phyloP scores from a whole-genome alignment of 2,888 invertebrate genomes.

The Merodon equestris region DNA sequence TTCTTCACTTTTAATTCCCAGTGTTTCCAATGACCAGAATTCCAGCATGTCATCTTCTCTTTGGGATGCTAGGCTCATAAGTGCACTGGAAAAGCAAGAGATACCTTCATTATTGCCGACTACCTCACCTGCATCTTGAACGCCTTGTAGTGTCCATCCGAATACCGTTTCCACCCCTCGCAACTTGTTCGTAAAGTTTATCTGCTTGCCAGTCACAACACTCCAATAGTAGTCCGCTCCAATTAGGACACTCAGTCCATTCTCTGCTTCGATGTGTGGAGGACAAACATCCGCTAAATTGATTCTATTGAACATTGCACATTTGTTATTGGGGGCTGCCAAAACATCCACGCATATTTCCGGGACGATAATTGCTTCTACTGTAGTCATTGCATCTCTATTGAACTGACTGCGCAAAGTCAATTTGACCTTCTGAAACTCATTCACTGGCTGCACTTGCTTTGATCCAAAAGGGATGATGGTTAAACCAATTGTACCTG shows the following conservation, averaged over 20 bases:
- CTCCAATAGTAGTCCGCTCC: constrained; percentile 16
- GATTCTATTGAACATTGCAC: background rate
- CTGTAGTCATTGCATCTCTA: background rate
- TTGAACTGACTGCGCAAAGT: constrained; percentile 4
- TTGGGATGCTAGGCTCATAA: too few relatives aligned
- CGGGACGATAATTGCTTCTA: constrained; percentile 1
- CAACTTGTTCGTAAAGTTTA: background rate
- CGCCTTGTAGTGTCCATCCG: background rate
- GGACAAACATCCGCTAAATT: constrained; percentile 12
- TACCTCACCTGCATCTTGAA: too few relatives aligned
- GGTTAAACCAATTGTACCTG: background rate
- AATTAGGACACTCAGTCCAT: constrained; percentile 17
- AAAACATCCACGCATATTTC: constrained; percentile 10
- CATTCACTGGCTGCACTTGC: background rate
- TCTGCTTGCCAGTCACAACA: constrained; percentile 11
- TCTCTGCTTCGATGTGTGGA: background rate
- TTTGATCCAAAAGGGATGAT: constrained; percentile 11
- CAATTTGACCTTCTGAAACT: background rate
- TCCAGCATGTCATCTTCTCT: too few relatives aligned
- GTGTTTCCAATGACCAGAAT: constrained; percentile 14
- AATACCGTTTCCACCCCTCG: too few relatives aligned
- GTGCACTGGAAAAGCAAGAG: too few relatives aligned
- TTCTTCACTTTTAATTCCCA: constrained; percentile 22
- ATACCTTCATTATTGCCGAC: too few relatives aligned
- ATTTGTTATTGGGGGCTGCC: background rate